These are phyloP conservation scores for Cyaniris semiargus DNA, from an alignment of 2,888 invertebrate genomes.

Conservation along the genomic window DNA sequence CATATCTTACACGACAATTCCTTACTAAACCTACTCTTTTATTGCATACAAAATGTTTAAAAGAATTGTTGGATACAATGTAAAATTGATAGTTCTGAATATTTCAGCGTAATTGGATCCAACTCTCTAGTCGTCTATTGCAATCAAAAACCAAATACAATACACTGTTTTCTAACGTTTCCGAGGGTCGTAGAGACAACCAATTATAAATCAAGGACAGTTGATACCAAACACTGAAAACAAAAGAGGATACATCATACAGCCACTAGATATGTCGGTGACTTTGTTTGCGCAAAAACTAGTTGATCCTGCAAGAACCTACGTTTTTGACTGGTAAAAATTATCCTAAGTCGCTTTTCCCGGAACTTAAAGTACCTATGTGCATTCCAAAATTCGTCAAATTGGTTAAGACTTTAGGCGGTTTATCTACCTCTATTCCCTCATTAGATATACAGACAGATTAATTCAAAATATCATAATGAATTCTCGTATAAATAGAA, in stretches of 20 bases:
- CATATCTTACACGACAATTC: neutral
- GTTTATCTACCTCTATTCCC: no score
- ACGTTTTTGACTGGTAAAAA: no score
- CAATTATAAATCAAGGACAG: neutral
- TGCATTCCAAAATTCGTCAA: no score
- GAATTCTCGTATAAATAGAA: no score
- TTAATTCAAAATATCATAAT: no score
- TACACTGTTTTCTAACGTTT: constrained; percentile 2
- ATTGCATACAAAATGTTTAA: neutral
- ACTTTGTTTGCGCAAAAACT: no score
- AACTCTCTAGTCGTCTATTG: neutral
- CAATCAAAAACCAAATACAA: constrained; percentile 16
- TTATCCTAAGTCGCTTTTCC: no score
- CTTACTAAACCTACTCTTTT: neutral
- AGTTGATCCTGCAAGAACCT: no score
- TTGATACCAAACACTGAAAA: neutral
- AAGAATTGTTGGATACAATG: neutral
- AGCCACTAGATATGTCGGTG: no score
- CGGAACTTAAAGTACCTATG: no score
- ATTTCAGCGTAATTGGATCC: neutral
- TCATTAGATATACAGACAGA: no score
- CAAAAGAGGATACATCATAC: neutral
- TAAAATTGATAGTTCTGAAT: neutral
- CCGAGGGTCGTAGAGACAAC: neutral
- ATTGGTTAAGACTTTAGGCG: no score